A percentile compares a stretch with the other conserved stretches of the same genome.
Evolutionary conservation across 2,888 invertebrate genomes (phyloP).

Genomic region (Autographa pulchrina): DNA sequence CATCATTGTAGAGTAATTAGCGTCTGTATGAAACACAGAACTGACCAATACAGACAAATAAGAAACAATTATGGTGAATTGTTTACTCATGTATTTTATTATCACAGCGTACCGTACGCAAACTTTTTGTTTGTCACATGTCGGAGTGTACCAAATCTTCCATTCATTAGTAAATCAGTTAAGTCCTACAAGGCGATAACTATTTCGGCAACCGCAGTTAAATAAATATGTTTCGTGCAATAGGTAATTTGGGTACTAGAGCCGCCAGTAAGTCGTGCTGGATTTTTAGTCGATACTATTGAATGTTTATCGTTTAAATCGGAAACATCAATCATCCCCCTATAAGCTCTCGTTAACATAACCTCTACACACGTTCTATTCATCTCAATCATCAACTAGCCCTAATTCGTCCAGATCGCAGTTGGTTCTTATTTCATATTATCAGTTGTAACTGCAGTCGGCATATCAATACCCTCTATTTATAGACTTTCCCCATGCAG

Average conservation of each 20-base stretch:
- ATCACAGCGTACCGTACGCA: not conserved
- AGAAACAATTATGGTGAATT: not conserved
- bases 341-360: not conserved
- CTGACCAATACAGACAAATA: not conserved
- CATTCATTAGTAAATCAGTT: not conserved
- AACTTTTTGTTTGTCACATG: not conserved
- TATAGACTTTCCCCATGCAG: not conserved
- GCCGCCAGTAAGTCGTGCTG: not conserved
- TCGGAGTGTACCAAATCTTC: not conserved
- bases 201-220: not conserved
- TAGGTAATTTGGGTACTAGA: not conserved
- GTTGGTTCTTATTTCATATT: not conserved
- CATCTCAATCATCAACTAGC: too few relatives aligned
- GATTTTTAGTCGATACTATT: not conserved
- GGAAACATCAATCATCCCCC: not conserved
- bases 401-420: not conserved
- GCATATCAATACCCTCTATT: not conserved
- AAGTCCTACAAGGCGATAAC: not conserved
- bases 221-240: not conserved
- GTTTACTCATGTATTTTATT: not conserved
- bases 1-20: not conserved
- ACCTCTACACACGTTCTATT: not conserved
- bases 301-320: not conserved
- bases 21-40: not conserved
- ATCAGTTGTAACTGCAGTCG: not conserved